Evolutionary conservation across 2,888 invertebrate species (phyloP), one percentile per base, ranked within the genome.

Genomic region (Lasioglossum villosulum): DNA sequence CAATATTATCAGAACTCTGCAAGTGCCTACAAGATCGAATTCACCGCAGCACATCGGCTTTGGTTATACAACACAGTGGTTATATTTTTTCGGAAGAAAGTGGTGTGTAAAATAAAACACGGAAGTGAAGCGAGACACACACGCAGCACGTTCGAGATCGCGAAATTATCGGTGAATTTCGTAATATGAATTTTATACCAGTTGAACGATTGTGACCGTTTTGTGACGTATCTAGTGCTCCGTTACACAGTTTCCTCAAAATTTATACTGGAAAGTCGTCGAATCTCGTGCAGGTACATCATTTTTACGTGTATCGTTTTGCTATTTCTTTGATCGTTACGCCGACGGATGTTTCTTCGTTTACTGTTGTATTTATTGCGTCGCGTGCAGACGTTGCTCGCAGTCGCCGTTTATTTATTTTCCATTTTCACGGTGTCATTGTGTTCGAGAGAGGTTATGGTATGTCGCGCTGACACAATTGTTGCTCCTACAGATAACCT

Each of bases 11-110:
- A 90, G 87, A 91, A 91, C 90, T 89, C 90, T 89, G 89, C 87
- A 93, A 94, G 94, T 94, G 94, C 94, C 94, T 94, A 93, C 94
- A 91, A 90, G 78, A 92, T 90, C 90, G 93, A 93, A 93, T 93
- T 92, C 86, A 84, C 74, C 79, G 76, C 81, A 77, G 89, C 87
- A 89, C 85, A 88, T 84, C 73, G 83, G 78, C 73, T 85, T 78
- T 63, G 76, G 79, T 68, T 80, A 84, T 84, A 86, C 71, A 39
- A 83, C 78, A 70, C 74, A 85, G 87, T 89, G 89, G 70, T 78
- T 80, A 82, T 80, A 75, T 52, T 80, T 82, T 78, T 77, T 82
- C 45, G 68, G 78, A 75, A 56, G 66, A 45, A 75, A 48, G 71
- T 83, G 75, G 27, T 56, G 27, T 56, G 80, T 48, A 37, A 30